phyloP scores from a whole-genome alignment of 2,113 vertebrate genomes.

The Arenaria interpres region DNA sequence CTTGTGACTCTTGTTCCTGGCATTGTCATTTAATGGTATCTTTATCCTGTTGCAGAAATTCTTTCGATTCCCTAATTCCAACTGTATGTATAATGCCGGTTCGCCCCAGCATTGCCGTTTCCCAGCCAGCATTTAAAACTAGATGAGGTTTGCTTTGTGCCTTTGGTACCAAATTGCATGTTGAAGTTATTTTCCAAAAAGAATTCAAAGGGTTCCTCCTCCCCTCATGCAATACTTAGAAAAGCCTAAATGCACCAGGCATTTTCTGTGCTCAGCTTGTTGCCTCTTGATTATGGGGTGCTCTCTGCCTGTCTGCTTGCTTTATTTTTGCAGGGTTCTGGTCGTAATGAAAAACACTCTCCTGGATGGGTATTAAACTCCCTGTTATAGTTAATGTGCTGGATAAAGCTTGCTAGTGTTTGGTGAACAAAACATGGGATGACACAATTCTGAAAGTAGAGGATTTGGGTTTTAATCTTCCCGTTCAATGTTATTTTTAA shows the following conservation, averaged over 20 bases:
- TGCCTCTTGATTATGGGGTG: neutral
- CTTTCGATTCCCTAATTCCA: neutral
- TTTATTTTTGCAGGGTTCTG: neutral
- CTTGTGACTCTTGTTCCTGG: neutral
- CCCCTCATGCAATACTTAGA: neutral
- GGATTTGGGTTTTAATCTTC: neutral
- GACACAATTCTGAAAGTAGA: neutral
- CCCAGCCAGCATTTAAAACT: neutral
- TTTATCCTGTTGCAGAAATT: neutral
- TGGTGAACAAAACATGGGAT: neutral
- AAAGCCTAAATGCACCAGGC: neutral
- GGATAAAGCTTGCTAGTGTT: neutral
- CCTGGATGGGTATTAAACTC: accelerated
- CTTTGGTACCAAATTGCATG: neutral
- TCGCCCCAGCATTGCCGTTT: neutral
- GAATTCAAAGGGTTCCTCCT: neutral
- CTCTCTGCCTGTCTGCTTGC: neutral
- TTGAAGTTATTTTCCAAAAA: neutral
- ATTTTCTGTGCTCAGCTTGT: neutral
- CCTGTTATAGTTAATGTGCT: accelerated
- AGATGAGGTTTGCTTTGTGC: neutral
- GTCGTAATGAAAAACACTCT: neutral
- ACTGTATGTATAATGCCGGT: neutral
- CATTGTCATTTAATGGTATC: neutral
- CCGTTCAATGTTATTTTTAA: neutral